Evolutionary conservation across 2,888 invertebrate genomes (phyloP).

Genomic region (Zygaena filipendulae): DNA sequence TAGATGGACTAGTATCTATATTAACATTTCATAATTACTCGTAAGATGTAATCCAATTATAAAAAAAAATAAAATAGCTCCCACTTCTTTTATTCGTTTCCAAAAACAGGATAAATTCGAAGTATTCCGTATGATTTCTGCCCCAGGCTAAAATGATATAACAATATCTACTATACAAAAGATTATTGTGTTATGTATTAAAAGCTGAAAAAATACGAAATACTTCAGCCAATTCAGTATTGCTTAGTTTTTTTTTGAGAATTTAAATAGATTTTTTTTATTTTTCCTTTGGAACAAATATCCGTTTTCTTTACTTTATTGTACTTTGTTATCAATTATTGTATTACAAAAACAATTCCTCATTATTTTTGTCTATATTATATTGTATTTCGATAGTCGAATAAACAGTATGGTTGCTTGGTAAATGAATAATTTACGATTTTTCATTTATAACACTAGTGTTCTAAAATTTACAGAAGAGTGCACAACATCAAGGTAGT

Average conservation of each 20-base stretch:
- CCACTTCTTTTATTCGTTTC: slow-evolving; percentile 29
- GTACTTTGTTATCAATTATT: too few relatives aligned
- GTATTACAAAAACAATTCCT: too few relatives aligned
- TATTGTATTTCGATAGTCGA: neutral
- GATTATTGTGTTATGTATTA: slow-evolving; percentile 21
- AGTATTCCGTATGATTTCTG: slow-evolving; percentile 58
- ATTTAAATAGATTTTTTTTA: neutral
- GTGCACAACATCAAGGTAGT: slow-evolving; percentile 63
- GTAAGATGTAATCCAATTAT: slow-evolving; percentile 61
- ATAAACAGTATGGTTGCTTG: slow-evolving; percentile 4
- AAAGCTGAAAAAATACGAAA: slow-evolving; percentile 11
- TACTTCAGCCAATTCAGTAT: neutral
- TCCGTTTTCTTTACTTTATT: too few relatives aligned
- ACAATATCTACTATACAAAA: too few relatives aligned
- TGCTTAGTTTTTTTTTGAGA: neutral
- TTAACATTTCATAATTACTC: too few relatives aligned
- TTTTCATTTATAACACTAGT: slow-evolving; percentile 33
- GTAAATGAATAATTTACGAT: slow-evolving; percentile 24
- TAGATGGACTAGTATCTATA: slow-evolving; percentile 62
- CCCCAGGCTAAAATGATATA: slow-evolving; percentile 30
- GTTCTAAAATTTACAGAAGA: slow-evolving; percentile 45
- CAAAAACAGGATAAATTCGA: too few relatives aligned
- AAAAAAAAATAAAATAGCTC: slow-evolving; percentile 54
- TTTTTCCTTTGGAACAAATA: too few relatives aligned
- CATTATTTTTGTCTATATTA: too few relatives aligned